Evolutionary conservation across 64 coral and sea anemone species (phyloP).

Genomic region (Porites australiensis): DNA sequence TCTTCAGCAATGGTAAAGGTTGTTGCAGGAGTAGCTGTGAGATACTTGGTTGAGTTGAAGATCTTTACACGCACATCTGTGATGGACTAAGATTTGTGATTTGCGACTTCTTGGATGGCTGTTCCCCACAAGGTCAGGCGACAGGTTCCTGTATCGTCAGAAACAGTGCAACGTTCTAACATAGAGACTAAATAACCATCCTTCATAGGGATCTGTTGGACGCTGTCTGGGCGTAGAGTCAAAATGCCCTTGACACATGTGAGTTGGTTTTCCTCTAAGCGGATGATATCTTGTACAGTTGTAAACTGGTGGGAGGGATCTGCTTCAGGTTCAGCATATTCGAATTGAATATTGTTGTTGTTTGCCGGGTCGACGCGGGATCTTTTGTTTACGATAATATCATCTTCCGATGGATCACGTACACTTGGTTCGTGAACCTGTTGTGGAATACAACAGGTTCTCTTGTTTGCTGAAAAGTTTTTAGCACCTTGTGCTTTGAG

Average conservation of each 20-base stretch:
- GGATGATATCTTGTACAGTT: background rate
- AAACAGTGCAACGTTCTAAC: background rate
- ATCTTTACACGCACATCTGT: background rate
- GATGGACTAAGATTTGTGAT: background rate
- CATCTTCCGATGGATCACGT: background rate
- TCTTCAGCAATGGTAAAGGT: background rate
- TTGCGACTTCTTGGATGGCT: background rate
- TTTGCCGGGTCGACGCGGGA: background rate
- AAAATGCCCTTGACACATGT: background rate
- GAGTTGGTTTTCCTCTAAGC: background rate
- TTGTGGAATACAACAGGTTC: background rate
- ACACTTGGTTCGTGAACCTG: background rate
- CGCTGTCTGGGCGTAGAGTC: background rate
- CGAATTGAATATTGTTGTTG: background rate
- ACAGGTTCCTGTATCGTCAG: background rate
- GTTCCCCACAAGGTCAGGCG: background rate
- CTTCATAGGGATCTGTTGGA: background rate
- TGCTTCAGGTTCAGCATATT: background rate
- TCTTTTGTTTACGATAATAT: background rate
- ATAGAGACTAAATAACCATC: background rate
- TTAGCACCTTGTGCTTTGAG: too few species aligned
- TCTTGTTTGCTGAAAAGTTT: too few species aligned
- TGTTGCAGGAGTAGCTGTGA: background rate
- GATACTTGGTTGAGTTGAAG: background rate
- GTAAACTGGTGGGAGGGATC: background rate